Conservation (phyloP, 2,113 vertebrate species). For the Cyprinus carpio region DNA sequence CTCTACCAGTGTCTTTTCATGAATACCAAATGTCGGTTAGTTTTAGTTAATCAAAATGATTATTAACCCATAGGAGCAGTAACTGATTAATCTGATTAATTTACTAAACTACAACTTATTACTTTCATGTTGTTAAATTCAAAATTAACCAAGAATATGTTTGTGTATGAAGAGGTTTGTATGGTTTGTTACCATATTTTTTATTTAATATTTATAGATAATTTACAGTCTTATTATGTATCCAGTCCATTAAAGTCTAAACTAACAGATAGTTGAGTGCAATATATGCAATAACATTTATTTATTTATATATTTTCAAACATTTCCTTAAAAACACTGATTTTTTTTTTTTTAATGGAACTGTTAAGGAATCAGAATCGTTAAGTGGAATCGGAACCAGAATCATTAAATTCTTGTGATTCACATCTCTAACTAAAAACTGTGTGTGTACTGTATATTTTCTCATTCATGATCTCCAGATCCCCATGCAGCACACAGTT, state of each 20-base stretch:
- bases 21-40: no score
- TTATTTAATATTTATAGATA: not conserved
- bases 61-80: not conserved
- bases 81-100: not conserved
- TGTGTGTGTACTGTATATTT: not conserved
- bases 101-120: not conserved
- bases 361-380: not conserved
- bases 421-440: conserved; percentile 4
- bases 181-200: not conserved
- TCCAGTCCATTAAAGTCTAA: not conserved
- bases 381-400: not conserved
- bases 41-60: not conserved
- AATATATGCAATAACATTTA: not conserved
- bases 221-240: not conserved
- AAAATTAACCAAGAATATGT: not conserved
- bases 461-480: conserved; percentile 30
- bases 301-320: not conserved
- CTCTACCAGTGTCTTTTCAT: no score
- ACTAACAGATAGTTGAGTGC: not conserved
- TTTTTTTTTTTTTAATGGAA: no score
- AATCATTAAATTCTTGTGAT: not conserved
- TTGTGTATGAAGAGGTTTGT: not conserved
- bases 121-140: not conserved
- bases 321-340: not conserved
- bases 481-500: not conserved